Base-by-base conservation (phyloP, 2,888 invertebrate genomes). In the Beris morrisii region DNA sequence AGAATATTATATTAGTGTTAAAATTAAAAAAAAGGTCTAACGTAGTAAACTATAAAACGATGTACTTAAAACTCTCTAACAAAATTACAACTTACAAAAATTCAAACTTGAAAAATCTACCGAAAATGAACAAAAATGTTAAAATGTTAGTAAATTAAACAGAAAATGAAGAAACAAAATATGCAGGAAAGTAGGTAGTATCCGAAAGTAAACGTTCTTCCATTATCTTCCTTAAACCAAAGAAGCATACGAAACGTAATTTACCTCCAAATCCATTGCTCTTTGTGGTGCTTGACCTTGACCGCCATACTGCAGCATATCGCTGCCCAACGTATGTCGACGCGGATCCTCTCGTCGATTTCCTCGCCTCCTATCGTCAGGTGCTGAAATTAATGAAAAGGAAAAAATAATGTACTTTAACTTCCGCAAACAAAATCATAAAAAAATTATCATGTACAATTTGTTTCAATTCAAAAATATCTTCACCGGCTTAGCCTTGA, bases 261-360 rank as follows among this genome's bases (percentile, higher is more conserved):
- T 75, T 83, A 92, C 92, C 87, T 92, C 92, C 74, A 91, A 84
- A 75, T 91, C 91, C 84, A 89, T 86, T 66, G 88, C 86, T 72
- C 88, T 84, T 67, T 81, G 82, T 83, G 81, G 82, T 28, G 57
- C 68, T 6, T 70, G 69, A 28, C 67, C 70, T 64, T 72, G 71
- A 78, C 82, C 71, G 6, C 75, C 76, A 67, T 81, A 81, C 74
- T 88, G 88, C 15, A 90, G 84, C 75, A 91, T 89, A 75, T 91
- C 91, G 58, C 89, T 88, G 31, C 90, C 89, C 68, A 93, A 85
- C 5, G 93, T 93, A 79, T 93, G 93, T 15, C 93, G 85, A 12
- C 93, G 85, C 4, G 91, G 91, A 79, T 93, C 93, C 80, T 93
- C 92, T 48, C 92, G 83, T 45, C 88, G 82, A 7, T 82, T 80